Evolutionary conservation across 37 sponge, comb jelly and placozoan species (phyloP), one percentile per base, ranked within the genome.

Genomic region (Halisarca cf. caerulea): DNA sequence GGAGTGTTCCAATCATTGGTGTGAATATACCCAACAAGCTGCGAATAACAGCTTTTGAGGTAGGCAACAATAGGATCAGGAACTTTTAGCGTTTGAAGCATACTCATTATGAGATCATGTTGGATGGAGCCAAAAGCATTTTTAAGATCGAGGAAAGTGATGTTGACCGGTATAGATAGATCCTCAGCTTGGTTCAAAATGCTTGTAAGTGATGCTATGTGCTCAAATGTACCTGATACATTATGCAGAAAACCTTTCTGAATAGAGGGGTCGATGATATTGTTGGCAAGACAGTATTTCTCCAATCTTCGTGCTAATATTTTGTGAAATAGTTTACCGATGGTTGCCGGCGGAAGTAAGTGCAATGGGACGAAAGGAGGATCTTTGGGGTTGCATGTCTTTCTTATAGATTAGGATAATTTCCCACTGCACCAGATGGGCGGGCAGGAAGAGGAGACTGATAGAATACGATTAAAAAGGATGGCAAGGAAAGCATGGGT

Each of bases 91-190:
- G 30, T 9, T 17, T 39, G 14, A 20, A 82, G 70, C 40, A 82
- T 66, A 82, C 42, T 51, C 1, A 30, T 1, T 2, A 82, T 62
- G 4, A 38, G 36, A 24, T 36, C 4, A 40, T 82, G 83, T 25
- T 44, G 38, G 32, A 82, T 51, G 2, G 83, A 82, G 27, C 83
- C 70, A 82, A 82, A 84, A 17, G 84, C 84, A 71, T 70, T 80
- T 41, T 80, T 55, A 1, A 78, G 79, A 24, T 84, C 75, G 25
- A 84, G 4, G 20, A 84, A 73, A 24, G 75, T 54, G 33, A 84
- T 68, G 58, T 30, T 4, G 0, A 84, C 42, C 24, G 84, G 69
- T 24, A 66, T 51, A 17, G 5, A 3, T 9, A 38, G 36, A 11
- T 33, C 59, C 23, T 27, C 47, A 2, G 75, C 75, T 21, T 51